Percentiles rank a stretch among this genome's conserved stretches.
phyloP scores from a whole-genome alignment of 2,797 vertebrate species.

The Serranus cabrilla region DNA sequence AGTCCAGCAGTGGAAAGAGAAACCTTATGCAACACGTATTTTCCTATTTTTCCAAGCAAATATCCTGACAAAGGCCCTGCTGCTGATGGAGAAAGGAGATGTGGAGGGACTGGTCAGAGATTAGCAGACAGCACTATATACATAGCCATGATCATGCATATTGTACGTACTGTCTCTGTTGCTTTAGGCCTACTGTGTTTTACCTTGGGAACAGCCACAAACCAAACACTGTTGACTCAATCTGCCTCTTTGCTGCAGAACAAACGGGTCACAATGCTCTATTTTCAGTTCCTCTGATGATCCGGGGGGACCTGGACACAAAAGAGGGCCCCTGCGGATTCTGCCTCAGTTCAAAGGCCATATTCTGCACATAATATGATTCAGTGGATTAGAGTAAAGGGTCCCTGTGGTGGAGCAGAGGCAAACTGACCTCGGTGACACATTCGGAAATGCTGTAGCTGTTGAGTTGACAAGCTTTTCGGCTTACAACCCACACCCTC shows the following conservation, averaged over 20 bases:
- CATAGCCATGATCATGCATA: background rate
- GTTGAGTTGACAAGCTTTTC: slow-evolving; percentile 30
- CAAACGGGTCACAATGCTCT: slow-evolving; percentile 50
- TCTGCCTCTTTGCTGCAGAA: slow-evolving; percentile 29
- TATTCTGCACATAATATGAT: slow-evolving; percentile 23
- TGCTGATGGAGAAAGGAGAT: slow-evolving; percentile 41
- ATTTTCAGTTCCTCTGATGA: slow-evolving; percentile 59
- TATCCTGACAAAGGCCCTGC: slow-evolving; percentile 35
- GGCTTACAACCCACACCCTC: slow-evolving; percentile 39
- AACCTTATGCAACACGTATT: slow-evolving; percentile 60
- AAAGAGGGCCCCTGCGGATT: slow-evolving; percentile 47
- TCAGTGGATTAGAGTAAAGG: slow-evolving; percentile 30
- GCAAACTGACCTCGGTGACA: slow-evolving; percentile 45
- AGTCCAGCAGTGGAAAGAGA: slow-evolving; percentile 51
- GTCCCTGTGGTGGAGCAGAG: slow-evolving; percentile 7
- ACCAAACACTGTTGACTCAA: slow-evolving; percentile 20
- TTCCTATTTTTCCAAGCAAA: slow-evolving; percentile 58
- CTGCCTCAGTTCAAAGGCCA: slow-evolving; percentile 54
- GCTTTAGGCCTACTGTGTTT: background rate
- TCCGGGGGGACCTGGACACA: slow-evolving; percentile 31
- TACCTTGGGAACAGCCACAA: slow-evolving; percentile 8
- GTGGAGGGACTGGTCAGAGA: slow-evolving; percentile 14
- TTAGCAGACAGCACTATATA: slow-evolving; percentile 1
- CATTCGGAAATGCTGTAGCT: slow-evolving; percentile 39
- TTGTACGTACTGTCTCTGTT: background rate